Percentiles rank a stretch among this genome's conserved stretches.
Evolutionary conservation across 2,888 invertebrate species (phyloP).

Genomic region (Gortyna flavago): DNA sequence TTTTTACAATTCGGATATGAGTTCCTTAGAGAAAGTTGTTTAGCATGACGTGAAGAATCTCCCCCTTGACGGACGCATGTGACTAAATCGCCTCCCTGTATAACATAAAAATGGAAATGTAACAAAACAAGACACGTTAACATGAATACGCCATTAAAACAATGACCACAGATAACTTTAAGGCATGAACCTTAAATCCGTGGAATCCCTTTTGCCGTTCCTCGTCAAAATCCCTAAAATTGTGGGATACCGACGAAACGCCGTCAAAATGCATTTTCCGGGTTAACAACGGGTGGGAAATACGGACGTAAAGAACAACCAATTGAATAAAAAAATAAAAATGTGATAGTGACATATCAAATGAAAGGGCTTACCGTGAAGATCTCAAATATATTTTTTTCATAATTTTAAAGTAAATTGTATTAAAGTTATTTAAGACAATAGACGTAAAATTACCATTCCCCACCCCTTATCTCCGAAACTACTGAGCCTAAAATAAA

Average conservation of each 20-base stretch:
- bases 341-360: no score
- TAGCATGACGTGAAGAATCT: neutral
- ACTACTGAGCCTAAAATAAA: no score
- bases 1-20: neutral
- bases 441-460: no score
- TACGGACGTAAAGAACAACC: neutral
- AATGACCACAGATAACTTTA: slow-evolving; percentile 35
- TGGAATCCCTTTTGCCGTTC: slow-evolving; percentile 32
- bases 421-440: no score
- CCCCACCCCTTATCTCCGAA: no score
- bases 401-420: no score
- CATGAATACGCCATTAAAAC: slow-evolving; percentile 29
- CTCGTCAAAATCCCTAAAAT: slow-evolving; percentile 48
- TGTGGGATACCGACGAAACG: slow-evolving; percentile 37
- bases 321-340: neutral
- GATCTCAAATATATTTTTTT: no score
- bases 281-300: slow-evolving; percentile 21
- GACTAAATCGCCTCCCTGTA: neutral
- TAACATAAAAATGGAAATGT: neutral
- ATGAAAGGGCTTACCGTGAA: no score
- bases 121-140: neutral
- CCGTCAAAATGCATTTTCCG: slow-evolving; percentile 53
- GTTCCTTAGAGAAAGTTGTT: neutral
- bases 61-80: neutral
- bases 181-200: slow-evolving; percentile 36